Evolutionary conservation across 2,113 vertebrate genomes (phyloP), one percentile per base, ranked within the genome.

Genomic region (Chamaetylas fuelleborni): DNA sequence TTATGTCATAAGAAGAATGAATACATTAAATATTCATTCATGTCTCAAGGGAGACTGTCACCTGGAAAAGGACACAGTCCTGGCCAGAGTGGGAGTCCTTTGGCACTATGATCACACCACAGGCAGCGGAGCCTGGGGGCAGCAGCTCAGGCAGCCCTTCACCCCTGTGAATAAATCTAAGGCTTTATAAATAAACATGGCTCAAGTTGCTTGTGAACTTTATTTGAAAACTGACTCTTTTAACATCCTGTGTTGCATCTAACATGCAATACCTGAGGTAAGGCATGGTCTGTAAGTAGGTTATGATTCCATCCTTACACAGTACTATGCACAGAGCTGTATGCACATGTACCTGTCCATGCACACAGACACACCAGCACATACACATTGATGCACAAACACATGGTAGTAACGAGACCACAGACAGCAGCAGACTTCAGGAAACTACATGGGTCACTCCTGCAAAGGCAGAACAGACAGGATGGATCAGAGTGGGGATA

Each of bases 291-390:
- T 57, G 0, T 33, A 31, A 24, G 31, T 10, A 58, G 40, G 12
- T 43, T 24, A 5, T 43, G 50, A 13, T 36, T 18, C 26, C 13
- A 19, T 51, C n/a, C 54, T 45, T 54, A 31, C 13, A 14, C 7
- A 42, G 18, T 17, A 28, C 14, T 13, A 12, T 17, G 29, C 45
- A 20, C 18, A 78, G 47, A 25, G 45, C 33, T 81, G 4, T 57
- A 17, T 19, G 53, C 19, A 54, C 71, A 28, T 0, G 0, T 8
- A 4, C 12, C 4, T 19, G 11, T 11, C 42, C 3, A 3, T 58
- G 26, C 20, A 45, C 51, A 38, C 36, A 34, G 45, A 22, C 23
- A 3, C 29, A 31, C 17, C 48, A n/a, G 12, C 47, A 64, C 60
- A 2, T 9, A 5, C 24, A 47, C 36, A 29, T 14, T 13, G 12